Evolutionary conservation across 2,888 invertebrate genomes (phyloP).

Genomic region (Lycocerus yunnanus): DNA sequence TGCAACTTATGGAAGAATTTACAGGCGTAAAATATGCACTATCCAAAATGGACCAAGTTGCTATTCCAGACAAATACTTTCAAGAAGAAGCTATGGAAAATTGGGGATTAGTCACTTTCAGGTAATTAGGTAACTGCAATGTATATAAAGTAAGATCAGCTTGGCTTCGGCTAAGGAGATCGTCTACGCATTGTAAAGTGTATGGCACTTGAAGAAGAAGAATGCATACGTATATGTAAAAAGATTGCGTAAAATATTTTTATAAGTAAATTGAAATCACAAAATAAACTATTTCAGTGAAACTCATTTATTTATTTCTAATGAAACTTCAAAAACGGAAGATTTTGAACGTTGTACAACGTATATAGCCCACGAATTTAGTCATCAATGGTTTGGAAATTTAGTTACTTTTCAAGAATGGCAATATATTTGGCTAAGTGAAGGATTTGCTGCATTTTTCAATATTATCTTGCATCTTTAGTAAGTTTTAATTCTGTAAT

Average conservation of each 20-base stretch:
- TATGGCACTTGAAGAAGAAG: too few species aligned
- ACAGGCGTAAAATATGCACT: constrained; percentile 59
- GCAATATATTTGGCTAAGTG: constrained; percentile 22
- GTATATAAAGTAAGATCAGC: too few species aligned
- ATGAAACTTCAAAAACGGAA: constrained; percentile 19
- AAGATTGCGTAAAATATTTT: background rate
- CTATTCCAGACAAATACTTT: constrained; percentile 74
- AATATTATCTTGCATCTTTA: constrained; percentile 18
- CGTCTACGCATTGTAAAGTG: too few species aligned
- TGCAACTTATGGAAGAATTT: constrained; percentile 60
- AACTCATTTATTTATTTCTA: constrained; percentile 12
- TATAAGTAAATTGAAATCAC: background rate
- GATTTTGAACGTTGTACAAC: constrained; percentile 43
- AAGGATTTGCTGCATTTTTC: constrained; percentile 24
- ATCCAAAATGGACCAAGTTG: constrained; percentile 75
- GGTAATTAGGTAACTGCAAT: constrained; percentile 50
- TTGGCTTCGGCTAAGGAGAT: too few species aligned
- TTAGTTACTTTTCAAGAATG: constrained; percentile 17
- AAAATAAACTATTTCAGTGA: constrained; percentile 8
- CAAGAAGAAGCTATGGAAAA: constrained; percentile 91
- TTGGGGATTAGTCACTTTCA: constrained; percentile 87
- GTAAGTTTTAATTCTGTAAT: background rate
- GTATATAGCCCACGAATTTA: constrained; percentile 73
- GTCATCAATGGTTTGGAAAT: constrained; percentile 79
- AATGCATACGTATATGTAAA: too few species aligned